Evolutionary conservation across 2,888 invertebrate genomes (phyloP).

Genomic region (Lymantria monacha): DNA sequence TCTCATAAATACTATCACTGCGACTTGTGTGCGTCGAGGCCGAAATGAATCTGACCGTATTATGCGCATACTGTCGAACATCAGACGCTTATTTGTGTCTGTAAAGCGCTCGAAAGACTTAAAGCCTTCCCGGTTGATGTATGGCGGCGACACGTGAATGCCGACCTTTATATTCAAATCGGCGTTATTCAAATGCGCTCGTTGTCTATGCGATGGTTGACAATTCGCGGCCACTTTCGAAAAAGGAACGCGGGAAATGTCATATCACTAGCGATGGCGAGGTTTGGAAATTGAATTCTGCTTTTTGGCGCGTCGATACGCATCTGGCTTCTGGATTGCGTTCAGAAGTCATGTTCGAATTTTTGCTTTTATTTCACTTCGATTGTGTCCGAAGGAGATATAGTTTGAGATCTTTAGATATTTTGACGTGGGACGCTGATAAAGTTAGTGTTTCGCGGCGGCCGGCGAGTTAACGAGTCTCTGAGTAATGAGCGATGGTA

Average conservation of each 20-base stretch:
- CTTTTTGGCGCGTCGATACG: conserved; percentile 74
- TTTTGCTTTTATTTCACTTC: conserved; percentile 60
- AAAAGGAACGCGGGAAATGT: conserved; percentile 75
- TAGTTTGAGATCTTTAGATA: conserved; percentile 75
- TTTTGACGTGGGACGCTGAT: conserved; percentile 74
- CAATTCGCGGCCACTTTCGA: conserved; percentile 74
- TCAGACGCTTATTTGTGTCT: conserved; percentile 80
- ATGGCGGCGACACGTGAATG: conserved; percentile 73
- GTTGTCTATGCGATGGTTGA: conserved; percentile 76
- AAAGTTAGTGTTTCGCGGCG: conserved; percentile 77
- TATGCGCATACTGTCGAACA: conserved; percentile 67
- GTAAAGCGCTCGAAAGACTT: conserved; percentile 78
- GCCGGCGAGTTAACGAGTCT: conserved; percentile 72
- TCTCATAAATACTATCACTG: conserved; percentile 48
- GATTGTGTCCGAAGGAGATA: conserved; percentile 72
- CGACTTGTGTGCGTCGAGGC: conserved; percentile 31
- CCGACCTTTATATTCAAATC: conserved; percentile 81
- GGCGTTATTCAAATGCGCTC: conserved; percentile 72
- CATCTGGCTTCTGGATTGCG: conserved; percentile 69
- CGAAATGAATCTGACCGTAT: conserved; percentile 53
- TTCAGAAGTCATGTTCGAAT: conserved; percentile 52
- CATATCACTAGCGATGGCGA: conserved; percentile 62
- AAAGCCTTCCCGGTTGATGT: conserved; percentile 75
- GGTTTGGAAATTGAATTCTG: conserved; percentile 55
- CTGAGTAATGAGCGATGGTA: conserved; percentile 78